Percentiles rank a stretch among this genome's conserved stretches.
Conservation (phyloP, 2,797 vertebrate genomes). For the Cyclura pinguis region DNA sequence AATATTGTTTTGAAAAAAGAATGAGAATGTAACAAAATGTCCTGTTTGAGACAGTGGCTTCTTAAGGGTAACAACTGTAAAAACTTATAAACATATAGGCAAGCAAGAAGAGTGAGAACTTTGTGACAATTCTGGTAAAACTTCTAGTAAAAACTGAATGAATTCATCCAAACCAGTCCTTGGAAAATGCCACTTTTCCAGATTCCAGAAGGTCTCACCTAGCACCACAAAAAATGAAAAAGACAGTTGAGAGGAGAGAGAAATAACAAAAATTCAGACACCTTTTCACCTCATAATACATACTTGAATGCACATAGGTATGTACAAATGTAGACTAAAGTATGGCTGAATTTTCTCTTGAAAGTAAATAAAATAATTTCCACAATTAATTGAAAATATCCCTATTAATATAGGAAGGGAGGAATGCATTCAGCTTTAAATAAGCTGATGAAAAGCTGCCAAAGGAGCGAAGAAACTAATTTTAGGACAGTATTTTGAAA, state of each 20-base stretch:
- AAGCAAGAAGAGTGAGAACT: not conserved
- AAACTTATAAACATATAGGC: not conserved
- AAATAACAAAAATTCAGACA: not conserved
- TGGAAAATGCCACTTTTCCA: not conserved
- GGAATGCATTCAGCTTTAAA: not conserved
- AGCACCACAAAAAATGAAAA: no score
- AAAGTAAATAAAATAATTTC: not conserved
- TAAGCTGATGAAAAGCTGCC: not conserved
- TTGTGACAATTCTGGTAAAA: not conserved
- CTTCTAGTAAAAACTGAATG: not conserved
- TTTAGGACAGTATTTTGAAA: slow-evolving; percentile 14
- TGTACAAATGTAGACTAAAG: not conserved
- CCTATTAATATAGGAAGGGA: not conserved
- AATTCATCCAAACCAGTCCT: not conserved
- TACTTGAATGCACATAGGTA: no score
- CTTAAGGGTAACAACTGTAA: not conserved
- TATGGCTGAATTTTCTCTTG: not conserved
- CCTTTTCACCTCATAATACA: not conserved
- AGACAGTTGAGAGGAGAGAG: no score
- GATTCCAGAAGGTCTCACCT: no score
- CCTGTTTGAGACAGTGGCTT: not conserved
- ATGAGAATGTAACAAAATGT: not conserved
- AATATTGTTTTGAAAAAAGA: not conserved
- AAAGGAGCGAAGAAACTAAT: not conserved
- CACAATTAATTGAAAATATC: not conserved